Evolutionary conservation across 2,113 vertebrate species (phyloP).

Genomic region (Tragulus kanchil): DNA sequence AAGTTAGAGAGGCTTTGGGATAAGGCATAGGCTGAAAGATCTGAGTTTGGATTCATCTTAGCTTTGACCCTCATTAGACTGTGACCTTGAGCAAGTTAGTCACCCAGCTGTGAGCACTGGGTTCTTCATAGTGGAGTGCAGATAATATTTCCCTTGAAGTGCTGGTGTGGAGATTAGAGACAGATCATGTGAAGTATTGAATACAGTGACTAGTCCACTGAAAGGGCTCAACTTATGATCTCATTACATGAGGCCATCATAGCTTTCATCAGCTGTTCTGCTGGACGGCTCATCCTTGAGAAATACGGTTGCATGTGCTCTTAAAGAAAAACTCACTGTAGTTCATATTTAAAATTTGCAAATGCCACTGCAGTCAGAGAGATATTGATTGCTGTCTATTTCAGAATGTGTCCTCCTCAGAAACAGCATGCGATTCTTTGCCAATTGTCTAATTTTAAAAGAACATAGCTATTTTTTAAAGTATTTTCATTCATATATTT

Average conservation of each 20-base stretch:
- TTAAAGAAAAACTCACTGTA: not conserved
- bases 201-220: not conserved
- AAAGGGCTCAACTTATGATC: not conserved
- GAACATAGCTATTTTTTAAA: not conserved
- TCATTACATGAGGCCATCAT: not conserved
- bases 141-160: not conserved
- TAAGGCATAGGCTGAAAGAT: not conserved
- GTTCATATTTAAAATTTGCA: slow-evolving; percentile 51
- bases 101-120: not conserved
- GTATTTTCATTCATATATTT: not conserved
- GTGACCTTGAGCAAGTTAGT: not conserved
- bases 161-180: not conserved
- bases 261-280: not conserved
- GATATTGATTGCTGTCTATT: not conserved
- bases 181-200: not conserved
- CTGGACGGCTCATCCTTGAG: not conserved
- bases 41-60: slow-evolving; percentile 15
- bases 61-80: not conserved
- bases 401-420: not conserved
- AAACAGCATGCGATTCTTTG: not conserved
- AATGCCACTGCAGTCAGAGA: not conserved
- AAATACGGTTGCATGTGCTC: not conserved
- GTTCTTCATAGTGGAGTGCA: not conserved
- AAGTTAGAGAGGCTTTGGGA: not conserved
- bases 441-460: not conserved